A percentile compares a stretch with the other conserved stretches of the same genome.
phyloP scores from a whole-genome alignment of 2,113 vertebrate genomes.

The Cettia cetti region DNA sequence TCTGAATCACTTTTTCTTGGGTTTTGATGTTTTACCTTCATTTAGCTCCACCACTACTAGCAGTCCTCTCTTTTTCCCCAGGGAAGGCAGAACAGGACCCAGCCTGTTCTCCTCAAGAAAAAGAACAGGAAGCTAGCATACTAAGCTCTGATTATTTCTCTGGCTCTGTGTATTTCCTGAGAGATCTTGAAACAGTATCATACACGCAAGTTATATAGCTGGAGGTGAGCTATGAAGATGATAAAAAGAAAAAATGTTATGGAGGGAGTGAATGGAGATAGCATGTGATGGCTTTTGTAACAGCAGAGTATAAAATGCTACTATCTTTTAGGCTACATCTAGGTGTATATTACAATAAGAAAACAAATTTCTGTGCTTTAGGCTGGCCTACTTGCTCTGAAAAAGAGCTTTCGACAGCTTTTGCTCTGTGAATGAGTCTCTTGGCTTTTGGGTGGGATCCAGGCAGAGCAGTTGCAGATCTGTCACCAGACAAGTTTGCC shows the following conservation, averaged over 20 bases:
- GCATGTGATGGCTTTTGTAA: not conserved
- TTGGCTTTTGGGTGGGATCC: not conserved
- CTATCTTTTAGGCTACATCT: not conserved
- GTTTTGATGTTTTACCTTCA: not conserved
- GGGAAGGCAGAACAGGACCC: not conserved
- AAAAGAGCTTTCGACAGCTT: rapidly evolving
- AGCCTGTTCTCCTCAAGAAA: not conserved
- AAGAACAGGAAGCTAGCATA: not conserved
- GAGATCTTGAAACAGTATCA: not conserved
- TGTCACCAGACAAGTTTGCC: not conserved
- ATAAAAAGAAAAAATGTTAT: not conserved
- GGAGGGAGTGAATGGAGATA: not conserved
- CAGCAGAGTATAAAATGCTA: not conserved
- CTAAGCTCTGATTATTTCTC: not conserved
- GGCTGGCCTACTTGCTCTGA: not conserved
- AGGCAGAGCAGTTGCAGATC: rapidly evolving
- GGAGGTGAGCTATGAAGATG: not conserved
- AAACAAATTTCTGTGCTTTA: not conserved
- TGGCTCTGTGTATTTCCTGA: not conserved
- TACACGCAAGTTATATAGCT: not conserved
- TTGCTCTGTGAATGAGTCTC: not conserved
- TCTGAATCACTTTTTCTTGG: not conserved
- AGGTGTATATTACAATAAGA: not conserved
- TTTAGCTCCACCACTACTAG: not conserved
- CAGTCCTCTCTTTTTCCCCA: not conserved